Evolutionary conservation across 2,113 vertebrate genomes (phyloP).

Genomic region (Microtus ochrogaster): DNA sequence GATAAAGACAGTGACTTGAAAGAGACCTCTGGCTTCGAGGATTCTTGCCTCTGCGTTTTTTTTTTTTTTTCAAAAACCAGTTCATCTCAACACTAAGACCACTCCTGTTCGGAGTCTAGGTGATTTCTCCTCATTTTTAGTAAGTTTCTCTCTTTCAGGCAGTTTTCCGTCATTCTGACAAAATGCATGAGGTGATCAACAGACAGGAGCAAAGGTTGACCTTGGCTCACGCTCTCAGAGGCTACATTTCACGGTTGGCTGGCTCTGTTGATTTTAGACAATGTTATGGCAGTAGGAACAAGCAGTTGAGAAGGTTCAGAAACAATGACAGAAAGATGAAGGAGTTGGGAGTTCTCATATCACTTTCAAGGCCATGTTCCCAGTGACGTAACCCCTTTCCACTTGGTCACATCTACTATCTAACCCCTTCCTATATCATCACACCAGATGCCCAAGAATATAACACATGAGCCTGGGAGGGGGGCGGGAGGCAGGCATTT

Average conservation of each 20-base stretch:
- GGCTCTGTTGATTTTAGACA: not conserved
- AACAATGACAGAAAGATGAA: not conserved
- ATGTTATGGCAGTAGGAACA: not conserved
- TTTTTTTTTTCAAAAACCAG: conserved; percentile 16
- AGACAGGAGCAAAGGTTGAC: not conserved
- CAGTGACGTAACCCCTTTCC: not conserved
- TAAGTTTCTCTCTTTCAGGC: not conserved
- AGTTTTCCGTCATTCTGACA: not conserved
- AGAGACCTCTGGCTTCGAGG: not conserved
- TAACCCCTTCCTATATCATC: not conserved
- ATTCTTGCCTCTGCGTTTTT: not conserved
- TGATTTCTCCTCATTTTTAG: not conserved
- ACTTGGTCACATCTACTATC: not conserved
- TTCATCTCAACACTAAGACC: not conserved
- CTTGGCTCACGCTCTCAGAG: not conserved
- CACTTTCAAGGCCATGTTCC: not conserved
- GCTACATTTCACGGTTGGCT: not conserved
- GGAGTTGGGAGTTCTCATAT: too few species aligned
- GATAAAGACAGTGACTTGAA: not conserved
- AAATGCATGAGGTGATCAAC: not conserved
- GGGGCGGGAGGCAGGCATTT: not conserved
- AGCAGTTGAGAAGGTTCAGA: not conserved
- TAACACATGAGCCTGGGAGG: not conserved
- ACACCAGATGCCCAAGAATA: not conserved
- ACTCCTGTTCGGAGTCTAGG: not conserved